phyloP scores from a whole-genome alignment of 1,140 invertebrate species.

The Helicorthomorpha holstii region DNA sequence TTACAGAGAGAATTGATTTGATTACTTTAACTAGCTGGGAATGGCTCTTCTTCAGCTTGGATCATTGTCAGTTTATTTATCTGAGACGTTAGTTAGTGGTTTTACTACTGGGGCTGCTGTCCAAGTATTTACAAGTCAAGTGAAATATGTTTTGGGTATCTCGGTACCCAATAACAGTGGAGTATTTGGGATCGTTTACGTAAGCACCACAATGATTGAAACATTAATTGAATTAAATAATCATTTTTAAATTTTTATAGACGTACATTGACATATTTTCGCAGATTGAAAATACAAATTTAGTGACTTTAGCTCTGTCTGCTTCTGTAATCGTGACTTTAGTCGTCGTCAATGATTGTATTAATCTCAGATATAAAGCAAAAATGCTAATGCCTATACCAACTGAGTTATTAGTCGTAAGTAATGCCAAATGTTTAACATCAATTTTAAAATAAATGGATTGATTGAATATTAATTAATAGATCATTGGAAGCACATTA shows the following conservation, averaged over 20 bases:
- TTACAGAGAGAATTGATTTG: not conserved
- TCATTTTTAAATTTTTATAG: conserved; percentile 24
- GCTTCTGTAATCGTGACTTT: conserved; percentile 25
- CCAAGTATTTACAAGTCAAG: conserved; percentile 28
- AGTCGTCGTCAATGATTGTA: conserved; percentile 39
- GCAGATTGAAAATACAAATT: conserved; percentile 40
- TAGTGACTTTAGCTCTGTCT: conserved; percentile 31
- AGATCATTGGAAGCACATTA: conserved; percentile 27
- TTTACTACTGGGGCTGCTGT: conserved; percentile 30
- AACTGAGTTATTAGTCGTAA: conserved; percentile 64
- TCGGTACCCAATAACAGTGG: conserved; percentile 10
- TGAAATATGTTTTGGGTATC: conserved; percentile 26
- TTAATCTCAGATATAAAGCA: conserved; percentile 54
- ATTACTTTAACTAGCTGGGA: conserved; percentile 34
- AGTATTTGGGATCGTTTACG: conserved; percentile 12
- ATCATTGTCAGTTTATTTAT: conserved; percentile 28
- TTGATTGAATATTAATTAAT: not conserved
- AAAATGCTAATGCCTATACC: conserved; percentile 55
- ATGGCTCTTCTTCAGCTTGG: conserved; percentile 48
- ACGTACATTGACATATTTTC: conserved; percentile 44
- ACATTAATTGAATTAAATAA: not conserved
- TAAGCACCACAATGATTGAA: conserved; percentile 1
- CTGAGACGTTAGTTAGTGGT: conserved; percentile 28
- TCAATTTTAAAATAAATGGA: not conserved
- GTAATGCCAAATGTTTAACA: not conserved